Base-by-base conservation (phyloP, 2,888 invertebrate species). In the Philereme transversata region DNA sequence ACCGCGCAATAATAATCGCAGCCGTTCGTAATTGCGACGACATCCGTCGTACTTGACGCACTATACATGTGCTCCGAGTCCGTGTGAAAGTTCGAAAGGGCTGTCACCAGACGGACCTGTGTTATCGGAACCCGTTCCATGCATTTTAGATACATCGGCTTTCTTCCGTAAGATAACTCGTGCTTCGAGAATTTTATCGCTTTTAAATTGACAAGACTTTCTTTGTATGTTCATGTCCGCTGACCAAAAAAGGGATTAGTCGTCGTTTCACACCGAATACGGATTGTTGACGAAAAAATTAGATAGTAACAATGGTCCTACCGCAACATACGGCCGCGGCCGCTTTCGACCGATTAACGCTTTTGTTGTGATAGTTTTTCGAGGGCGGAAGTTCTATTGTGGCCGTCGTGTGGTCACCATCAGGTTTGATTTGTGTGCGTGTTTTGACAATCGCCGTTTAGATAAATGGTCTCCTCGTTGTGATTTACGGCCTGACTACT, bases 11-110 rank as follows among this genome's bases (percentile, higher is more conserved):
- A 90, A 90, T 90, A 90, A 90, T 87, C 87, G 88, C 84, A 83
- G 82, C 78, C 79, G 78, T 71, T 76, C 78, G 87, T 90, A 90
- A 91, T 90, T 89, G 89, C 87, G 82, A 78, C 85, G 88, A 87
- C 90, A 90, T 90, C 90, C 91, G 90, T 80, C 78, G 78, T 75
- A 74, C 82, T 75, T 81, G 79, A 81, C 73, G 81, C 79, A 76
- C 73, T 72, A 70, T 78, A 81, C 81, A 82, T 84, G 82, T 85
- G 84, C 76, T 52, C 57, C 59, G 71, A 62, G 56, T 71, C 66
- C 89, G 90, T 90, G 90, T 89, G 90, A 90, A 90, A 90, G 88
- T 89, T 87, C 80, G 82, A 81, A 86, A 83, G 83, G 84, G 81
- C 82, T 79, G 76, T 73, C 76, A 69, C 76, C 71, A 71, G 75